Conservation (phyloP, 2,888 invertebrate species). For the Ptilodon capucinus region DNA sequence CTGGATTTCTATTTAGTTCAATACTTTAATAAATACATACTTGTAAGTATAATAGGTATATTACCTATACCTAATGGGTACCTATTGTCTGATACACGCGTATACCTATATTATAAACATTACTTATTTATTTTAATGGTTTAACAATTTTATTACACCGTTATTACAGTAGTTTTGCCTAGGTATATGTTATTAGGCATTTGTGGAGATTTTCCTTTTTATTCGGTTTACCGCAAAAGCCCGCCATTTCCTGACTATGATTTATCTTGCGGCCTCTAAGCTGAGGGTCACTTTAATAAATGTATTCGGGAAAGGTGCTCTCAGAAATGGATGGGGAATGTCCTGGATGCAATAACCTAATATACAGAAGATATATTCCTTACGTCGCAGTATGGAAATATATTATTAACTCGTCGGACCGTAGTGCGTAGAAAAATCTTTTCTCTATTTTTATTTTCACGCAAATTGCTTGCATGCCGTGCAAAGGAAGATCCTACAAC, state of each 20-base stretch:
- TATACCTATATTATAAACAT: no score
- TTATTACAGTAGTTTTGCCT: background rate
- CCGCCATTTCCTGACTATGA: conserved; percentile 77
- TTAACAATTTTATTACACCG: background rate
- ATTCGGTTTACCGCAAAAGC: conserved; percentile 66
- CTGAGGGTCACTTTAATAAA: conserved; percentile 81
- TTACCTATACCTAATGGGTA: no score
- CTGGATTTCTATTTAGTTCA: no score
- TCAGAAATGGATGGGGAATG: conserved; percentile 67
- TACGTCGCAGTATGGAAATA: conserved; percentile 31
- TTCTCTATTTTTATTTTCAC: conserved; percentile 10
- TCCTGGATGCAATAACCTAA: conserved; percentile 71
- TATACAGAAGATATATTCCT: conserved; percentile 56
- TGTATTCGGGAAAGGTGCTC: conserved; percentile 75
- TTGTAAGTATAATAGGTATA: no score
- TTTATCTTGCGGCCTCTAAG: conserved; percentile 75
- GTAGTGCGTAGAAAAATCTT: conserved; percentile 16
- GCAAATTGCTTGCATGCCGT: background rate
- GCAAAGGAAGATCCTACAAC: no score
- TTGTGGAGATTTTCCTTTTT: conserved; percentile 58
- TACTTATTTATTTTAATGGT: background rate
- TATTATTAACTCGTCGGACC: conserved; percentile 23
- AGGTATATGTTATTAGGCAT: conserved; percentile 38
- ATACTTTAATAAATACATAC: no score
- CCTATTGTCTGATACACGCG: no score